These are phyloP conservation scores for Drosophila sturtevanti DNA, from an alignment of 1,140 invertebrate species.

Conservation along the genomic window DNA sequence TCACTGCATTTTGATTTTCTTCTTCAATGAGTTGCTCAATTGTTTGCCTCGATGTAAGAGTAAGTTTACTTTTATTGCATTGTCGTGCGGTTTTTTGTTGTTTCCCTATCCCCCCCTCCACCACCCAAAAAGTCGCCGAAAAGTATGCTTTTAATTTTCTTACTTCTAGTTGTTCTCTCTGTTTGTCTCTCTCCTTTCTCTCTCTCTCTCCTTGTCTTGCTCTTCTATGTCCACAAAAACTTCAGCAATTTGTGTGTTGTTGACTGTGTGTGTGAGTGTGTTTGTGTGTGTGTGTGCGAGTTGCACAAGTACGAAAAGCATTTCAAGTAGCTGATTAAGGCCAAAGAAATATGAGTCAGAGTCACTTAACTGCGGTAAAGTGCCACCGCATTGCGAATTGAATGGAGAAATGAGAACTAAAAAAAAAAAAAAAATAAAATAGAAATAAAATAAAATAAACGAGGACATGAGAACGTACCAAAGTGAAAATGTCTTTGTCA, in stretches of 20 bases:
- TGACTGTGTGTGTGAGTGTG: neutral
- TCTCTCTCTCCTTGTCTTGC: too few relatives aligned
- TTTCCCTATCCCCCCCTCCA: too few relatives aligned
- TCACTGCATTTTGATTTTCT: conserved; percentile 78
- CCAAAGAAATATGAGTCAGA: conserved; percentile 20
- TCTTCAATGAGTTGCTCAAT: conserved; percentile 76
- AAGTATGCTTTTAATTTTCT: conserved; percentile 67
- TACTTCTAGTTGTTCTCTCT: conserved; percentile 20
- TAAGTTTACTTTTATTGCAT: conserved; percentile 72
- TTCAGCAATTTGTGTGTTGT: conserved; percentile 9
- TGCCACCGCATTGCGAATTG: conserved; percentile 1
- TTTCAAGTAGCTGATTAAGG: conserved; percentile 19
- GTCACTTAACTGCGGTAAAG: conserved; percentile 14
- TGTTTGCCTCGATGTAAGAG: conserved; percentile 69
- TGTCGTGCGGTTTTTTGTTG: conserved; percentile 63
- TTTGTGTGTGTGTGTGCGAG: neutral
- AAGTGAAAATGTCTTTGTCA: conserved; percentile 12
- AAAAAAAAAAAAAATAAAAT: too few relatives aligned
- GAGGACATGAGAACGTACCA: neutral
- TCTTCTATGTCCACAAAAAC: conserved; percentile 16
- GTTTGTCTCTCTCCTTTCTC: too few relatives aligned
- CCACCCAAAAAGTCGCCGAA: conserved; percentile 62
- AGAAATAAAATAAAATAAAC: too few relatives aligned
- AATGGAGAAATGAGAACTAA: too few relatives aligned
- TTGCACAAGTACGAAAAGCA: conserved; percentile 4